Conservation (phyloP, 2,113 vertebrate species). For the Phrynocephalus versicolor region DNA sequence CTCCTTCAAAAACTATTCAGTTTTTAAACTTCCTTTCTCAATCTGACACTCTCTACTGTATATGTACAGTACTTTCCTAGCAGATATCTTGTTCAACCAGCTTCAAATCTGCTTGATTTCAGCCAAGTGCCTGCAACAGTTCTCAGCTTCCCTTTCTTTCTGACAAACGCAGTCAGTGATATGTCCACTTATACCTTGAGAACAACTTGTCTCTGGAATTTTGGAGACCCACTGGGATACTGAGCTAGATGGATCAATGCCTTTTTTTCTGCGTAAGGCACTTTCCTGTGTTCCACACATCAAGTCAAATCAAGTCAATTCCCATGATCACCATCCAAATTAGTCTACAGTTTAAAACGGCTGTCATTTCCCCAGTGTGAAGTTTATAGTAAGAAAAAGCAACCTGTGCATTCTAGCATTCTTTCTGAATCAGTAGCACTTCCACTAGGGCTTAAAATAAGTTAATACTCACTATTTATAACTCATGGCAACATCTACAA, state of each 20-base stretch:
- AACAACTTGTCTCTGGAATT: neutral
- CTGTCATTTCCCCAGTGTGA: constrained; percentile 39
- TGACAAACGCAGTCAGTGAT: neutral
- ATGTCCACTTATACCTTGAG: neutral
- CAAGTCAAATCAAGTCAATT: neutral
- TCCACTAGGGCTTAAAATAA: constrained; percentile 44
- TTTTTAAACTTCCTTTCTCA: too few species aligned
- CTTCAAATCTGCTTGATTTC: too few species aligned
- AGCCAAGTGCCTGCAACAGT: too few species aligned
- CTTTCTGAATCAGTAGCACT: constrained; percentile 52
- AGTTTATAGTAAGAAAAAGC: constrained; percentile 46
- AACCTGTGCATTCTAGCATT: constrained; percentile 51
- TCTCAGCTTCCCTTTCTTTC: neutral
- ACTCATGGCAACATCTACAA: constrained; percentile 97
- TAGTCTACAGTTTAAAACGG: constrained; percentile 46
- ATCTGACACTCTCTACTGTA: too few species aligned
- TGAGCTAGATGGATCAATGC: neutral
- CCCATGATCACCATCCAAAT: neutral
- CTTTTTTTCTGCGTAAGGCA: neutral
- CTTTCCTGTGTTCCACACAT: neutral
- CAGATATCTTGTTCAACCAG: too few species aligned
- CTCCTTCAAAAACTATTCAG: too few species aligned
- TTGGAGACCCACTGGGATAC: neutral
- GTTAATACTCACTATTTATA: constrained; percentile 93
- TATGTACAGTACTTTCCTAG: too few species aligned